phyloP scores from a whole-genome alignment of 2,888 invertebrate species.

The Cataglyphis albicans region DNA sequence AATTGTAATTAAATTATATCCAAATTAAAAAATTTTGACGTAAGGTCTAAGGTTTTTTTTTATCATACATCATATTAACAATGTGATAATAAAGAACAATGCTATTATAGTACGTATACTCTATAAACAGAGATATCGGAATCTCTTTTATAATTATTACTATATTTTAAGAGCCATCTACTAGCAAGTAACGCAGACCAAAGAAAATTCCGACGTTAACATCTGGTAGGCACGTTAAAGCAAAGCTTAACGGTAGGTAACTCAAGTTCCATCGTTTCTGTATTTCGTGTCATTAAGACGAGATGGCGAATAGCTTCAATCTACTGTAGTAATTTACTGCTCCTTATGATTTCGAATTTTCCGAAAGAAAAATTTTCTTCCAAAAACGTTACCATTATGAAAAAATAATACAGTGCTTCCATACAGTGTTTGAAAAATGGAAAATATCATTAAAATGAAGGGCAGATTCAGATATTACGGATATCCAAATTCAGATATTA shows the following conservation, averaged over 20 bases:
- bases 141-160: neutral
- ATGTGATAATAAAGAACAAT: neutral
- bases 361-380: neutral
- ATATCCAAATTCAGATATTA: neutral
- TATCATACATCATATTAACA: neutral
- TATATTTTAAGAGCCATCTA: constrained; percentile 47
- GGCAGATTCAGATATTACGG: neutral
- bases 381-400: neutral
- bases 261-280: neutral
- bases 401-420: neutral
- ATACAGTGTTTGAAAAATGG: neutral
- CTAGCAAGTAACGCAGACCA: constrained; percentile 46
- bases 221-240: constrained; percentile 17
- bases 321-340: neutral
- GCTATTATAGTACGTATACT: neutral
- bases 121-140: neutral
- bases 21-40: neutral
- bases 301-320: constrained; percentile 50
- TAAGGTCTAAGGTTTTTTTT: neutral
- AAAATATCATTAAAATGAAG: neutral
- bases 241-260: constrained; percentile 52
- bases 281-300: constrained; percentile 31
- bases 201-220: constrained; percentile 2
- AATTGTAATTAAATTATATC: constrained; percentile 4
- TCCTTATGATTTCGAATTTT: neutral